phyloP scores from a whole-genome alignment of 2,113 vertebrate genomes.

The Etheostoma spectabile region DNA sequence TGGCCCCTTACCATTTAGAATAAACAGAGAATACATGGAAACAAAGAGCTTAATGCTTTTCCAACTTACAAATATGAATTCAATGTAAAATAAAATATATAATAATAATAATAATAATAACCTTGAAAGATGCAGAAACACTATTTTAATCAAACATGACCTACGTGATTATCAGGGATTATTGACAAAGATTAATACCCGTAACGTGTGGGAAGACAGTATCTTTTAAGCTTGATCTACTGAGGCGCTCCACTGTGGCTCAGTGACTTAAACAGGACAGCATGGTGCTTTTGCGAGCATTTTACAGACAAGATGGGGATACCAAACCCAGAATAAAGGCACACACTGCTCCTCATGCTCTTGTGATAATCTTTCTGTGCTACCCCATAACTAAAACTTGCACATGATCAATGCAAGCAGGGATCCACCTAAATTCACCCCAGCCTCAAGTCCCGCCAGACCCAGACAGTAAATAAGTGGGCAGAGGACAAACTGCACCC shows the following conservation, averaged over 20 bases:
- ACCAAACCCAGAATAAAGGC: background rate
- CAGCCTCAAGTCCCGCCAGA: conserved; percentile 24
- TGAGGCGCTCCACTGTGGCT: background rate
- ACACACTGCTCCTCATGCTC: background rate
- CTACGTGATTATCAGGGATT: background rate
- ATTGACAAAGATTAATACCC: background rate
- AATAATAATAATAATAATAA: background rate
- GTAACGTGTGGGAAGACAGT: background rate
- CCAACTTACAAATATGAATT: background rate
- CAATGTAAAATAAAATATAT: background rate
- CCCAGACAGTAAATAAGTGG: conserved; percentile 42
- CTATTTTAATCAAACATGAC: background rate
- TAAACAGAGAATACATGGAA: conserved; percentile 25
- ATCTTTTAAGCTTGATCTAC: background rate
- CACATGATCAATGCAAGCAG: background rate
- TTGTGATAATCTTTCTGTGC: background rate
- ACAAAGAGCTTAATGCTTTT: conserved; percentile 6
- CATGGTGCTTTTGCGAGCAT: background rate
- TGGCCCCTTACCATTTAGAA: conserved; percentile 21
- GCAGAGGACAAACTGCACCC: conserved; percentile 58
- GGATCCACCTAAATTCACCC: background rate
- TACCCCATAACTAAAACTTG: background rate
- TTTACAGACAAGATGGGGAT: conserved; percentile 1
- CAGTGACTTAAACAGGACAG: background rate
- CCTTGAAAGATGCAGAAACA: background rate